A percentile compares a stretch with the other conserved stretches of the same genome.
Conservation (phyloP, 2,888 invertebrate genomes). For the Agrochola lota region DNA sequence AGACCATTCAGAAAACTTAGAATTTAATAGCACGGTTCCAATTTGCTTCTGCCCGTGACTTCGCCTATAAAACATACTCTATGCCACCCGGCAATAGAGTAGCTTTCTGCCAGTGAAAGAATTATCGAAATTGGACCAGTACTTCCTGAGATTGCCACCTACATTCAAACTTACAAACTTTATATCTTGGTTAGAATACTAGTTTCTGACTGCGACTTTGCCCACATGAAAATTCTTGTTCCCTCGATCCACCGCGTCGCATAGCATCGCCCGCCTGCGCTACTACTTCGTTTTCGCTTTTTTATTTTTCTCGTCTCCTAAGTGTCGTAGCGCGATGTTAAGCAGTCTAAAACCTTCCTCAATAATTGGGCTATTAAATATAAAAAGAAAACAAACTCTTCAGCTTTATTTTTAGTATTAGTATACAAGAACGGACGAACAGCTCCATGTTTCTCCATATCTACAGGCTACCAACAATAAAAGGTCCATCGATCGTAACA, state of each 20-base stretch:
- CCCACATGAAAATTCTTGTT: too few relatives aligned
- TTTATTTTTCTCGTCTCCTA: too few relatives aligned
- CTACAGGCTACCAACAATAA: constrained; percentile 2
- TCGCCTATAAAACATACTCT: background rate
- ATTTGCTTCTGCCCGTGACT: background rate
- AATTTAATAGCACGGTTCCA: background rate
- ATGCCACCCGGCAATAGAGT: background rate
- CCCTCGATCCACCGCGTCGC: too few relatives aligned
- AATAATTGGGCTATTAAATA: too few relatives aligned
- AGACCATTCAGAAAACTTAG: background rate
- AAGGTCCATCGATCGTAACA: constrained; percentile 6
- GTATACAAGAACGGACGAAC: background rate
- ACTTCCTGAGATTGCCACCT: background rate
- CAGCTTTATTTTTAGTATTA: too few relatives aligned
- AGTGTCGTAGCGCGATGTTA: too few relatives aligned
- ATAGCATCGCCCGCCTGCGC: too few relatives aligned
- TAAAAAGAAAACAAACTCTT: too few relatives aligned
- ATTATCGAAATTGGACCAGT: background rate
- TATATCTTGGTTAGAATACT: background rate
- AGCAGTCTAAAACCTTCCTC: too few relatives aligned
- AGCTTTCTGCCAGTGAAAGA: background rate
- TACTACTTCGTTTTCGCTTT: too few relatives aligned
- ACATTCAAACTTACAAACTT: background rate
- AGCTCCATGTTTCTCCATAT: background rate
- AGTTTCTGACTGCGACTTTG: too few relatives aligned